Evolutionary conservation across 2,888 invertebrate species (phyloP).

Genomic region (Sepiola atlantica): DNA sequence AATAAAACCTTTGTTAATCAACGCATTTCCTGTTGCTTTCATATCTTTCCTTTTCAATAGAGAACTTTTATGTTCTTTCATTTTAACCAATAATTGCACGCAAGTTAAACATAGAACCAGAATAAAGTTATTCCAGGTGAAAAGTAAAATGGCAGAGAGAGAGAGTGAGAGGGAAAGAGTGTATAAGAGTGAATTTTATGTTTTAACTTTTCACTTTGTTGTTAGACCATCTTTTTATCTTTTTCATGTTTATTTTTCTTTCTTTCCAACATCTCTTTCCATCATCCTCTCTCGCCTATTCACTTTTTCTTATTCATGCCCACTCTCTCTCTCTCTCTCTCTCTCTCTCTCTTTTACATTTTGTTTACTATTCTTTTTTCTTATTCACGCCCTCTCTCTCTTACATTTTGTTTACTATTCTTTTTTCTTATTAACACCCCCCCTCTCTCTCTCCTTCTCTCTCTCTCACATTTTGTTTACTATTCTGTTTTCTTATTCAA

Average conservation of each 20-base stretch:
- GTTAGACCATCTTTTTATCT: neutral
- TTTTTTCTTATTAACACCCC: no score
- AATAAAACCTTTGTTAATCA: neutral
- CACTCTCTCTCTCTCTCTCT: neutral
- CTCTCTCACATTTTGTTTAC: no score
- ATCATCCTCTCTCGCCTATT: neutral
- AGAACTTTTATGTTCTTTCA: neutral
- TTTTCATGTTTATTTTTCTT: neutral
- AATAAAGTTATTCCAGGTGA: neutral
- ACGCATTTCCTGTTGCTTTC: constrained; percentile 32
- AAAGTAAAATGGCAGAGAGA: neutral
- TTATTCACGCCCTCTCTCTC: no score
- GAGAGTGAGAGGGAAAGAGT: no score
- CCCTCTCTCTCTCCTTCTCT: no score
- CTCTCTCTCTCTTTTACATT: neutral
- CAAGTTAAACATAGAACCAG: neutral
- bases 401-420: no score
- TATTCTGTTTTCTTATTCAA: no score
- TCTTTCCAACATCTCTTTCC: neutral
- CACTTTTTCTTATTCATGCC: no score
- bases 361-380: no score
- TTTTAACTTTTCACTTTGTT: neutral
- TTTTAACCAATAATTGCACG: neutral
- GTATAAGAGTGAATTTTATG: neutral
- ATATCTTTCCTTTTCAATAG: neutral